Conservation (phyloP, 2,113 vertebrate species). For the Melanocharis versteri region DNA sequence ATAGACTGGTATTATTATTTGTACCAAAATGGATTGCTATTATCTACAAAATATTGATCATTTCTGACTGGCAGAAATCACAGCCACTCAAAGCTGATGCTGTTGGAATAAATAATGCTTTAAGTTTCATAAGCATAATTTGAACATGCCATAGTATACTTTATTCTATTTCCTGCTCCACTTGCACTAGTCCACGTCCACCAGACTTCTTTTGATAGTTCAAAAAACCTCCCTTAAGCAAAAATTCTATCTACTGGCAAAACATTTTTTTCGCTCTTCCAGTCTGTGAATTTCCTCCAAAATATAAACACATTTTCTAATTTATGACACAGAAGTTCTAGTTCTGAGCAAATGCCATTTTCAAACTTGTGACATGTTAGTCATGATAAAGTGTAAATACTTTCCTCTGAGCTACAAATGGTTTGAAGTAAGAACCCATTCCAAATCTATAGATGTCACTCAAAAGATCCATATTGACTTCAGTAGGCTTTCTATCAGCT, state of each 20-base stretch:
- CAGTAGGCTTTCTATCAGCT: not conserved
- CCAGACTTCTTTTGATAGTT: not conserved
- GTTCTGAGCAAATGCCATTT: not conserved
- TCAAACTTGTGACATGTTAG: not conserved
- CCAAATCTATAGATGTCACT: not conserved
- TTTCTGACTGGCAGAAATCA: not conserved
- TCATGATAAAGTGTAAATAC: constrained; percentile 3
- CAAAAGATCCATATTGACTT: not conserved
- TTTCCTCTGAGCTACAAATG: not conserved
- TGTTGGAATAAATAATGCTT: not conserved
- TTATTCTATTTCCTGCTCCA: not conserved
- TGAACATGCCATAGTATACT: not conserved
- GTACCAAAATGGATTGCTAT: not conserved
- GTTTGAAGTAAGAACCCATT: constrained; percentile 25
- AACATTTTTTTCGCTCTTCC: not conserved
- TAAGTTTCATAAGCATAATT: not conserved
- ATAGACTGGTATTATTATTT: not conserved
- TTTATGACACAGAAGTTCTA: not conserved
- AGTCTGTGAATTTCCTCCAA: not conserved
- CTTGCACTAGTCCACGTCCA: not conserved
- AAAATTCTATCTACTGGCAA: not conserved
- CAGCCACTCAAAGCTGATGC: not conserved
- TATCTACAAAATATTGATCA: not conserved
- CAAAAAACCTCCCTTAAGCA: not conserved
- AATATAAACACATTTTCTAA: not conserved